A percentile compares a stretch with the other conserved stretches of the same genome.
These are phyloP conservation scores for Drosophila nebulosa DNA, from an alignment of 1,140 invertebrate genomes.

Conservation along the genomic window DNA sequence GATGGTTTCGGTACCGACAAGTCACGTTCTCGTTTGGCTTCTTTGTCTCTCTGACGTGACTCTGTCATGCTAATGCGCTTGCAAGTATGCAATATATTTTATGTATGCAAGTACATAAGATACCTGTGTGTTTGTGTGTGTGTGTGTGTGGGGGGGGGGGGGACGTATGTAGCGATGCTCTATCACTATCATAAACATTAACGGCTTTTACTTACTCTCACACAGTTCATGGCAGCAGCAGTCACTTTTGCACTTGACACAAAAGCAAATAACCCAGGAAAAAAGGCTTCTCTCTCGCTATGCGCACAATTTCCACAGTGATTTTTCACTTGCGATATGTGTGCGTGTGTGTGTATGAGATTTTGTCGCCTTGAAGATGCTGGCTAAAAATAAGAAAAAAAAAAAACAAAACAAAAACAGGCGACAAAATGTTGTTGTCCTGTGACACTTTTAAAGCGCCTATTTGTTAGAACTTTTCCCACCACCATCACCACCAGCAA, in stretches of 20 bases:
- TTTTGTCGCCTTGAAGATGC: constrained; percentile 9
- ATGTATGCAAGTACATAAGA: constrained; percentile 34
- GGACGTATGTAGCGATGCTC: constrained; percentile 7
- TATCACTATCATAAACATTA: constrained; percentile 66
- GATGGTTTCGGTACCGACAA: constrained; percentile 16
- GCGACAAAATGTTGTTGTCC: constrained; percentile 64
- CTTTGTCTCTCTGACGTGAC: constrained; percentile 43
- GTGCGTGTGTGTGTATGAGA: background rate
- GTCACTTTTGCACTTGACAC: constrained; percentile 50
- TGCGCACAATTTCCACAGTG: constrained; percentile 33
- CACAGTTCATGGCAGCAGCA: constrained; percentile 33
- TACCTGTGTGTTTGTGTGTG: constrained; percentile 16
- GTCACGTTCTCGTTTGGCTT: constrained; percentile 52
- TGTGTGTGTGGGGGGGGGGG: background rate
- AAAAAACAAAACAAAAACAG: constrained; percentile 35
- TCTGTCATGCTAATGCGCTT: constrained; percentile 49
- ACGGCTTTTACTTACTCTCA: constrained; percentile 65
- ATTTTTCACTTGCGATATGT: constrained; percentile 32
- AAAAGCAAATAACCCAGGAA: constrained; percentile 37
- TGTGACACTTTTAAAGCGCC: constrained; percentile 42
- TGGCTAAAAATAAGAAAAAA: background rate
- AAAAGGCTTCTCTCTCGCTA: constrained; percentile 21
- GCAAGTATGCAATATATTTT: constrained; percentile 71
- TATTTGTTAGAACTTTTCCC: constrained; percentile 42
- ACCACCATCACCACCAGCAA: constrained; percentile 27